phyloP scores from a whole-genome alignment of 2,797 vertebrate species.

The Hylomyscus alleni region DNA sequence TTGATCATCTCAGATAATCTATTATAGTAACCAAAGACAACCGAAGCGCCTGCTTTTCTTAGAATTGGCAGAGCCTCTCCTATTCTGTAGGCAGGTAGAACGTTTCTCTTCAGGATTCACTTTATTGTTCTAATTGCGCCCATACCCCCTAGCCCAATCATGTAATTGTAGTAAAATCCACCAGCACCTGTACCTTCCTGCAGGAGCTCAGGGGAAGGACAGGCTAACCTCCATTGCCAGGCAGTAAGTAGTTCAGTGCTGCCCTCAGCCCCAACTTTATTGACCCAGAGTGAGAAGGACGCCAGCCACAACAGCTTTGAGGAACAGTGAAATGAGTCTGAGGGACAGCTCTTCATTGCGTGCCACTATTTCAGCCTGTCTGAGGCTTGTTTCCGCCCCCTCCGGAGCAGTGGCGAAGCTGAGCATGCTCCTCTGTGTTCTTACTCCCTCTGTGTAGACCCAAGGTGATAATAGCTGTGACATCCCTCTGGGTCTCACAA shows the following conservation, averaged over 20 bases:
- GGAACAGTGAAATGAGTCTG: background rate
- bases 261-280: background rate
- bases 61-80: background rate
- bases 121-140: background rate
- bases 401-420: background rate
- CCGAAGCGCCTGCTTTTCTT: background rate
- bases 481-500: background rate
- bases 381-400: background rate
- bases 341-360: background rate
- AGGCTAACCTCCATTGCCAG: background rate
- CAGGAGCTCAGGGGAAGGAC: background rate
- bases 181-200: background rate
- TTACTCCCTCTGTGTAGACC: background rate
- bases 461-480: background rate
- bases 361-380: background rate
- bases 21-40: background rate
- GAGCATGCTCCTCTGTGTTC: background rate
- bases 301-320: background rate
- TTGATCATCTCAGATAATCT: background rate
- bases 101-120: background rate
- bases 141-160: background rate
- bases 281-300: background rate
- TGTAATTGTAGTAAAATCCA: background rate
- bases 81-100: background rate
- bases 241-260: background rate